These are phyloP conservation scores for Pedetes capensis DNA, from an alignment of 2,113 vertebrate genomes.

Conservation along the genomic window DNA sequence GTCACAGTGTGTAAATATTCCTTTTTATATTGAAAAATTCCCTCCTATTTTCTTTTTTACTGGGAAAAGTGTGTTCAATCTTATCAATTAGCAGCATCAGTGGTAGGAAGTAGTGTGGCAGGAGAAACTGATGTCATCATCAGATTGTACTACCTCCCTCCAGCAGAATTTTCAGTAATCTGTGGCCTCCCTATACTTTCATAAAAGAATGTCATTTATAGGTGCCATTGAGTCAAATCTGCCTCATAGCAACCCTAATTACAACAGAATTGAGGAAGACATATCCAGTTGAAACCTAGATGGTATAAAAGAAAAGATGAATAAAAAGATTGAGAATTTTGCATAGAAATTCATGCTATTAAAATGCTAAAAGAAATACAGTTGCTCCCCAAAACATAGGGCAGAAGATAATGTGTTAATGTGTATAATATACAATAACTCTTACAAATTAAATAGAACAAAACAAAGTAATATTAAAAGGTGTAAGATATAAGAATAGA, in stretches of 20 bases:
- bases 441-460: neutral
- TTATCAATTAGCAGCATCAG: neutral
- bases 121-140: neutral
- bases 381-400: neutral
- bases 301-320: neutral
- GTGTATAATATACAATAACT: neutral
- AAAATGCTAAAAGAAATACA: neutral
- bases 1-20: neutral
- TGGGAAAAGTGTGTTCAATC: neutral
- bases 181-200: neutral
- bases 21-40: neutral
- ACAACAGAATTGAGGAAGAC: neutral
- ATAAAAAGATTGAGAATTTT: neutral
- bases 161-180: neutral
- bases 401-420: neutral
- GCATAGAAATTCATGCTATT: neutral
- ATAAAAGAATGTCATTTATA: no score
- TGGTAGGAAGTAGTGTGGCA: neutral
- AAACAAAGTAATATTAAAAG: neutral
- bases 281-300: neutral
- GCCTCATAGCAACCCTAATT: no score
- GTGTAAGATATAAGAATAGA: neutral
- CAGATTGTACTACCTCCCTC: neutral
- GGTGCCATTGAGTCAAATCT: no score
- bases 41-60: neutral